Evolutionary conservation across 2,113 vertebrate species (phyloP), one percentile per base, ranked within the genome.

Genomic region (Oplegnathus fasciatus): DNA sequence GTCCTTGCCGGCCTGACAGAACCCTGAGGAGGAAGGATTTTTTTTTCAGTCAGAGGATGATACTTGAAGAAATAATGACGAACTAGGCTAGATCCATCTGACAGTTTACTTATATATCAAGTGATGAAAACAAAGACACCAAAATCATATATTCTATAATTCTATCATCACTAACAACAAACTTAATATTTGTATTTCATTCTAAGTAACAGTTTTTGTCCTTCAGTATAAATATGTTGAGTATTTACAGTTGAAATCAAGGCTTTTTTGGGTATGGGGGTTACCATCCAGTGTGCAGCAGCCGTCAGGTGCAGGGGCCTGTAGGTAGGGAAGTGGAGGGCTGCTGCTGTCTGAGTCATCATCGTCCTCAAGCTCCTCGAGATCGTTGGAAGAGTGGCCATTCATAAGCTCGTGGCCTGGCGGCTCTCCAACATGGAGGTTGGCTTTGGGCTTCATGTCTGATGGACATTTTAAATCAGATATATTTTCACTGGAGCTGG

Each of bases 1-100:
- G 95, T 99, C 98, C 91, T 99, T 99, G 91, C 98, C 98, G 14
- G 98, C 98, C 94, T 99, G 98, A 95, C 98, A 99, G 96, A 98
- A 99, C 69, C 98, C 98, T 99, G 93, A 62, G 10, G 69, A 86
- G 65, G 26, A 44, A 50, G 46, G 22, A 14, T 61, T 57, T 75
- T 73, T 70, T 76, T 17, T 76, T 17, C 22, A 71, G 28, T 87
- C 24, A 70, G 11, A 18, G 54, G 48, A 58, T 26, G 52, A 54
- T 10, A 34, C 52, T 30, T 52, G 8, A 80, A 1, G 46, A 18
- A 40, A 48, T 2, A 30, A 55, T 48, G 20, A 26, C 7, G 2
- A 37, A 46, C 52, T 68, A n/a, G 34, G 7, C 17, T 22, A 2
- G 0, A 46, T 58, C 17, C 22, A 28, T n/a, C 52, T 24, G 15